Conservation (phyloP, 2,113 vertebrate genomes). For the Oncorhynchus kisutch region DNA sequence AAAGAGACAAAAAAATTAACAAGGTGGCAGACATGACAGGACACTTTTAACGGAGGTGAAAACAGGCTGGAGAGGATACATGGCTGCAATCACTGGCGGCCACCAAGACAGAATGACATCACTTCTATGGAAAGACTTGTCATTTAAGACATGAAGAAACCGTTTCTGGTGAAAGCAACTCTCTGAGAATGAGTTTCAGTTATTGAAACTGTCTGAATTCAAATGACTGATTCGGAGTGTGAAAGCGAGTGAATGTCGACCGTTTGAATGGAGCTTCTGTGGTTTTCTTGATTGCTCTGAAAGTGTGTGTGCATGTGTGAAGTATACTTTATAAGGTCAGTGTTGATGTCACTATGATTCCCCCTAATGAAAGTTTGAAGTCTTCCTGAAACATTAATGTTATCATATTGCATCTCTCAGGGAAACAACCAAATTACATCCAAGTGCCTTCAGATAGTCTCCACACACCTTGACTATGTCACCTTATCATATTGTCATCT, state of each 20-base stretch:
- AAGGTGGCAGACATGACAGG: background rate
- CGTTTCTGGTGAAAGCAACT: constrained; percentile 22
- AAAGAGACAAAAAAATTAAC: too few species aligned
- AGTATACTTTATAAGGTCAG: constrained; percentile 58
- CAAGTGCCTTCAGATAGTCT: too few species aligned
- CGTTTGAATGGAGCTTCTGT: constrained; percentile 16
- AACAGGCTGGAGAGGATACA: background rate
- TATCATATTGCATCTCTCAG: too few species aligned
- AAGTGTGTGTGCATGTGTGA: background rate
- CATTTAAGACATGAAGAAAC: background rate
- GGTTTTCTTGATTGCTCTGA: constrained; percentile 30
- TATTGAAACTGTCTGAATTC: background rate
- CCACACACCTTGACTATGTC: too few species aligned
- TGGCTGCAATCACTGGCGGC: background rate
- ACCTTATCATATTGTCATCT: too few species aligned
- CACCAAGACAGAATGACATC: background rate
- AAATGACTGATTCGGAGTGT: background rate
- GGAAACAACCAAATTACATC: too few species aligned
- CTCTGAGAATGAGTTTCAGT: constrained; percentile 12
- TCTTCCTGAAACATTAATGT: too few species aligned
- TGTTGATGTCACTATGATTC: constrained; percentile 59
- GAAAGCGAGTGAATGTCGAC: background rate
- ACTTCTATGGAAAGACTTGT: background rate
- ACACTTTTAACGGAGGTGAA: background rate
- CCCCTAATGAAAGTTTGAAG: too few species aligned